These are phyloP conservation scores for Euphydryas editha DNA, from an alignment of 2,888 invertebrate genomes.

Conservation along the genomic window DNA sequence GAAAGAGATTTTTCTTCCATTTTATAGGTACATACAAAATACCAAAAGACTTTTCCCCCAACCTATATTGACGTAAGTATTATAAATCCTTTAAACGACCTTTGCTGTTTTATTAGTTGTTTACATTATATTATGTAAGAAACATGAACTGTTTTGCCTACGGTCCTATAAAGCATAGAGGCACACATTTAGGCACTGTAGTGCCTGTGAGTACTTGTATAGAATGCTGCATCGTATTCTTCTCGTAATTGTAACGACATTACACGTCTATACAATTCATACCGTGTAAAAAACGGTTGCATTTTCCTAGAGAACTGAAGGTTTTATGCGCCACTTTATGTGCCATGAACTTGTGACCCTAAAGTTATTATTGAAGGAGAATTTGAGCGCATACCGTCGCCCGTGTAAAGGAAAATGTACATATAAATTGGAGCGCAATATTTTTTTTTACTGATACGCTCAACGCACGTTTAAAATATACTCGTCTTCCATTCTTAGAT, in stretches of 20 bases:
- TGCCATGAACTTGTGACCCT: slow-evolving; percentile 59
- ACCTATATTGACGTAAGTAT: too few relatives aligned
- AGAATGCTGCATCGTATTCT: neutral
- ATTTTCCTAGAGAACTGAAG: slow-evolving; percentile 52
- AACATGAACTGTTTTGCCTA: neutral
- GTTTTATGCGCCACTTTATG: slow-evolving; percentile 34
- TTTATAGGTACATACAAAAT: too few relatives aligned
- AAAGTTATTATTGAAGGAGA: slow-evolving; percentile 42
- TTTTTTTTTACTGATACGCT: slow-evolving; percentile 36
- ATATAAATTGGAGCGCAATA: slow-evolving; percentile 42
- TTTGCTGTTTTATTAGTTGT: too few relatives aligned
- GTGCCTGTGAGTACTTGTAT: neutral
- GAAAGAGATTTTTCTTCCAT: too few relatives aligned
- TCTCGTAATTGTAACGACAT: neutral
- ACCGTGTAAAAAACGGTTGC: neutral
- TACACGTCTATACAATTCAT: slow-evolving; percentile 1
- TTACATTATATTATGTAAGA: too few relatives aligned
- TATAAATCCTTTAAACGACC: too few relatives aligned
- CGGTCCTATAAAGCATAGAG: too few relatives aligned
- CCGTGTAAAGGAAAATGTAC: slow-evolving; percentile 46
- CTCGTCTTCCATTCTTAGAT: slow-evolving; percentile 15
- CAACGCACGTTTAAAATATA: slow-evolving; percentile 27
- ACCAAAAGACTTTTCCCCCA: too few relatives aligned
- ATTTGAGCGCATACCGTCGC: slow-evolving; percentile 48
- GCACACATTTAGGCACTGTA: too few relatives aligned